Conservation (phyloP, 2,113 vertebrate genomes). For the Ctenomys sociabilis region DNA sequence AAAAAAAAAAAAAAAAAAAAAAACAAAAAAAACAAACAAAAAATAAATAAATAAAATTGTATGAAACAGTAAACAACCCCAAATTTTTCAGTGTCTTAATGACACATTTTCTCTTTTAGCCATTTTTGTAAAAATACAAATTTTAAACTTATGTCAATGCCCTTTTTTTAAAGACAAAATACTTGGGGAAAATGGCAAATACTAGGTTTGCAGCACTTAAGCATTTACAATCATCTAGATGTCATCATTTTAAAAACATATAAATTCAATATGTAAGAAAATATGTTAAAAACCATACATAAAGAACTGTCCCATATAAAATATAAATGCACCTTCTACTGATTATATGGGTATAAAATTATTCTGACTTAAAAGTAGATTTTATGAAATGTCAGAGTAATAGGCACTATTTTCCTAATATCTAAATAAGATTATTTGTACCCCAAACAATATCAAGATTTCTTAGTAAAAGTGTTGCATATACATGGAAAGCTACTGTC, state of each 20-base stretch:
- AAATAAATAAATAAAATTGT: slow-evolving; percentile 61
- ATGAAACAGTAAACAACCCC: slow-evolving; percentile 18
- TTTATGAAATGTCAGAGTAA: slow-evolving; percentile 64
- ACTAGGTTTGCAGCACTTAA: slow-evolving; percentile 56
- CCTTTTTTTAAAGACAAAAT: slow-evolving; percentile 43
- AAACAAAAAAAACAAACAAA: too few relatives aligned
- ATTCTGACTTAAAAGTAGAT: slow-evolving; percentile 61
- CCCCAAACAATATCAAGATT: slow-evolving; percentile 43
- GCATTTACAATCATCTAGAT: slow-evolving; percentile 51
- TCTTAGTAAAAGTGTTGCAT: slow-evolving; percentile 62
- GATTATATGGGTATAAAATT: slow-evolving; percentile 60
- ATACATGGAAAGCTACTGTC: slow-evolving; percentile 54
- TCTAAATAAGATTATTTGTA: slow-evolving; percentile 61
- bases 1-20: too few relatives aligned
- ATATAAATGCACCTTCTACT: slow-evolving; percentile 72
- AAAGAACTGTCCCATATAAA: slow-evolving; percentile 55
- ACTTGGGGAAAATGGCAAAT: slow-evolving; percentile 52
- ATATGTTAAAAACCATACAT: slow-evolving; percentile 48
- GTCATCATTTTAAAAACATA: slow-evolving; percentile 69
- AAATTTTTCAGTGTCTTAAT: slow-evolving; percentile 63
- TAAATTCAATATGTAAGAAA: slow-evolving; percentile 70
- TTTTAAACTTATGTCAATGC: slow-evolving; percentile 61
- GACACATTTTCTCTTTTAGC: slow-evolving; percentile 47
- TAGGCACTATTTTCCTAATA: slow-evolving; percentile 60
- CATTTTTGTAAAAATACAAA: slow-evolving; percentile 61